These are phyloP conservation scores for Autographa gamma DNA, from an alignment of 2,888 invertebrate species.

Conservation along the genomic window DNA sequence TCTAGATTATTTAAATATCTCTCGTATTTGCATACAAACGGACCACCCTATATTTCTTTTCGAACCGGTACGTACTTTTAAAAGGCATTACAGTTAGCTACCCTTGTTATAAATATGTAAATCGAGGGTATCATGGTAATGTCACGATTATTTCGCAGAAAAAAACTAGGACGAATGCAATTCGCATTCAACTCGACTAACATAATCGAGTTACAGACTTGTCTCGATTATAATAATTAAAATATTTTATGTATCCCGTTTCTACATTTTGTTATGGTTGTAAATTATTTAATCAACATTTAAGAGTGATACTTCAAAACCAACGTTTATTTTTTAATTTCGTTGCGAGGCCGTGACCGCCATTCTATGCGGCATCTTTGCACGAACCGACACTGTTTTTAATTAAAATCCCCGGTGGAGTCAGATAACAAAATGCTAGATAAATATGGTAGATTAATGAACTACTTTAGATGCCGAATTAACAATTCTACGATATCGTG, in stretches of 20 bases:
- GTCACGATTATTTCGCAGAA: conserved; percentile 44
- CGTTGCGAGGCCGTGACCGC: conserved; percentile 62
- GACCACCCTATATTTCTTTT: conserved; percentile 49
- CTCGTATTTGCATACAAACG: conserved; percentile 51
- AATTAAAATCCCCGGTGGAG: conserved; percentile 69
- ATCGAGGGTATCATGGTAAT: conserved; percentile 47
- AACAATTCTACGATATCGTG: conserved; percentile 25
- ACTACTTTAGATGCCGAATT: conserved; percentile 44
- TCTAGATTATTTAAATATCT: conserved; percentile 49
- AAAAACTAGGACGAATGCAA: conserved; percentile 55
- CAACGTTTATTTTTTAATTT: conserved; percentile 62
- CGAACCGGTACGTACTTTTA: conserved; percentile 45
- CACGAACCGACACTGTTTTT: conserved; percentile 66
- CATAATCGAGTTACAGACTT: conserved; percentile 34
- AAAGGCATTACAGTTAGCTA: conserved; percentile 58
- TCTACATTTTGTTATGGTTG: conserved; percentile 52
- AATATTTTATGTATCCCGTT: conserved; percentile 37
- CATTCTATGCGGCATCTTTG: conserved; percentile 62
- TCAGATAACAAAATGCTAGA: conserved; percentile 52
- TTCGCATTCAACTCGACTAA: conserved; percentile 32
- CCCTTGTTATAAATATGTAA: conserved; percentile 59
- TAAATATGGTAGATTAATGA: conserved; percentile 54
- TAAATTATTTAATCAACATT: conserved; percentile 46
- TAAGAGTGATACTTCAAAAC: conserved; percentile 47
- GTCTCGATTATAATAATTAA: conserved; percentile 38